A percentile compares a stretch with the other conserved stretches of the same genome.
Evolutionary conservation across 2,113 vertebrate genomes (phyloP).

Genomic region (Solea solea): DNA sequence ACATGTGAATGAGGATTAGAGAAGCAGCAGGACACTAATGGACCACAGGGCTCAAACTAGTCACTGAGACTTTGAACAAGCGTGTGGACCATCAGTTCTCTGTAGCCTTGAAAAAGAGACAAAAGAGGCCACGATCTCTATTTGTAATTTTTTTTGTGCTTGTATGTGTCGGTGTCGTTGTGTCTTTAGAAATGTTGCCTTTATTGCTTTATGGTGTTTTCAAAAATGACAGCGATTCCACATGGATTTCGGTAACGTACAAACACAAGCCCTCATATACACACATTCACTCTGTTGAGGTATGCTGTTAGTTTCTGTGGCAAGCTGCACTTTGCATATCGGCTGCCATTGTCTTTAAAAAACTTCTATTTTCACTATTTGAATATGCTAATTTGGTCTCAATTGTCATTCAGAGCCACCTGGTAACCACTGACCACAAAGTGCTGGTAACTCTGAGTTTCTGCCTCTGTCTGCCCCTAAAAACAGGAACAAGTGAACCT

Average conservation of each 20-base stretch:
- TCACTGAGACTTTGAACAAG: constrained; percentile 74
- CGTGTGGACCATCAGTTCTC: constrained; percentile 53
- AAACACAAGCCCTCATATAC: neutral
- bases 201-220: constrained; percentile 81
- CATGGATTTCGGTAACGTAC: constrained; percentile 31
- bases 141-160: constrained; percentile 21
- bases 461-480: constrained; percentile 12
- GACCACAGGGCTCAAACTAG: constrained; percentile 63
- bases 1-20: constrained; percentile 87
- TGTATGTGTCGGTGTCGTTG: neutral
- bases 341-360: constrained; percentile 73
- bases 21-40: constrained; percentile 84
- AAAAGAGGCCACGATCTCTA: constrained; percentile 7
- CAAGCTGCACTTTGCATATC: constrained; percentile 65
- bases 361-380: constrained; percentile 73
- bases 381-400: constrained; percentile 75
- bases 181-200: constrained; percentile 51
- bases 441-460: constrained; percentile 34
- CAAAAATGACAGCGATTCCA: constrained; percentile 72
- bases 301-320: constrained; percentile 61
- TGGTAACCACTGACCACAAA: constrained; percentile 62
- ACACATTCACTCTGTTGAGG: constrained; percentile 32
- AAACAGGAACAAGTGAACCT: constrained; percentile 30
- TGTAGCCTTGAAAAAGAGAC: constrained; percentile 34
- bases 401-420: constrained; percentile 80